These are phyloP conservation scores for Cataglyphis cursor DNA, from an alignment of 2,888 invertebrate species.

Conservation along the genomic window DNA sequence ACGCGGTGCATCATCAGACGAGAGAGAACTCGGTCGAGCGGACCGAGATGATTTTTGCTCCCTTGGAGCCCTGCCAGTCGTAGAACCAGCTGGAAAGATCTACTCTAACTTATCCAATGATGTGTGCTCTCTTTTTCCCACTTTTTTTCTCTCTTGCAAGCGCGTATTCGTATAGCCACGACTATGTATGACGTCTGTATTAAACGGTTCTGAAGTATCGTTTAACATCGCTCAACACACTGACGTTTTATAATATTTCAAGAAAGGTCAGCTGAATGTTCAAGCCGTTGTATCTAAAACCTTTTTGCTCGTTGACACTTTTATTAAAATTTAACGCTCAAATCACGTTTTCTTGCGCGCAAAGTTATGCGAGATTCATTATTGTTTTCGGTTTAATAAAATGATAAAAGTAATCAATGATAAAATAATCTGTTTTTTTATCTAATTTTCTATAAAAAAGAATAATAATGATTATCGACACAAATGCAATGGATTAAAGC, in stretches of 20 bases:
- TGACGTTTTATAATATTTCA: slow-evolving; percentile 41
- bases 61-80: slow-evolving; percentile 81
- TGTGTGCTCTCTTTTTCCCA: background rate
- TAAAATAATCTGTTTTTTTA: slow-evolving; percentile 17
- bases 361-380: background rate
- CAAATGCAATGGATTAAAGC: background rate
- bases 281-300: background rate
- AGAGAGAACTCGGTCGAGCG: slow-evolving; percentile 54
- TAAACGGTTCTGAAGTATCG: slow-evolving; percentile 41
- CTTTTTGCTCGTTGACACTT: slow-evolving; percentile 19
- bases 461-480: too few species aligned
- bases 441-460: background rate
- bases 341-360: background rate
- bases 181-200: slow-evolving; percentile 39
- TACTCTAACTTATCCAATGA: slow-evolving; percentile 44
- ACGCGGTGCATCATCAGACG: slow-evolving; percentile 67
- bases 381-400: background rate
- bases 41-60: slow-evolving; percentile 78
- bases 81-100: slow-evolving; percentile 73
- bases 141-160: background rate
- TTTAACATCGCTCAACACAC: slow-evolving; percentile 47
- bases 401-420: background rate
- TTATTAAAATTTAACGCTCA: slow-evolving; percentile 44
- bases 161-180: slow-evolving; percentile 9
- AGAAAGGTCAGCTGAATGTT: slow-evolving; percentile 33